Conservation (phyloP, 2,888 invertebrate species). For the Sarcophaga carnaria region DNA sequence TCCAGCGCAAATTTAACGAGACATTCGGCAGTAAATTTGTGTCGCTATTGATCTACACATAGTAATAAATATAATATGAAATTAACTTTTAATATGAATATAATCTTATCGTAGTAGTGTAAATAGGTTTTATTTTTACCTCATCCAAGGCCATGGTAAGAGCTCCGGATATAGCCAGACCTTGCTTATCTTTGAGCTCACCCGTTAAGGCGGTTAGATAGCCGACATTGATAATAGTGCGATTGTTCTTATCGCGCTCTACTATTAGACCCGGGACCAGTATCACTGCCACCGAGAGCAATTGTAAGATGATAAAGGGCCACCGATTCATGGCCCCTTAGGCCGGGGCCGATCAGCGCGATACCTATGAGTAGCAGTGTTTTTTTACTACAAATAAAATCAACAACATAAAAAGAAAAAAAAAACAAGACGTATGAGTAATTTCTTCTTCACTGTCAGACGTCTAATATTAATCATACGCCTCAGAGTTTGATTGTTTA, state of each 20-base stretch:
- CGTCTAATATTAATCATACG: conserved; percentile 38
- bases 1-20: conserved; percentile 88
- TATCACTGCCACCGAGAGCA: conserved; percentile 86
- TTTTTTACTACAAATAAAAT: conserved; percentile 71
- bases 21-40: conserved; percentile 88
- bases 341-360: conserved; percentile 85
- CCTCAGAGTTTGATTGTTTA: too few species aligned
- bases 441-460: neutral
- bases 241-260: conserved; percentile 80
- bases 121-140: conserved; percentile 82
- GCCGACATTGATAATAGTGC: conserved; percentile 88
- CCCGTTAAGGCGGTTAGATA: conserved; percentile 93
- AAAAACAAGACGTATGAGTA: conserved; percentile 16
- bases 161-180: conserved; percentile 94
- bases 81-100: neutral
- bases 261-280: conserved; percentile 81
- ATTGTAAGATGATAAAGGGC: conserved; percentile 84
- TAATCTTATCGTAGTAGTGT: neutral
- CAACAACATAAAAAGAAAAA: conserved; percentile 73
- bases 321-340: conserved; percentile 83
- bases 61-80: neutral
- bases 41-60: conserved; percentile 87
- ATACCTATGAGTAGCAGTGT: conserved; percentile 83
- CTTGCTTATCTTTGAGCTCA: conserved; percentile 89
- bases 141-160: conserved; percentile 93